A percentile compares a stretch with the other conserved stretches of the same genome.
These are phyloP conservation scores for Simalia tracyae DNA, from an alignment of 2,797 vertebrate species.

Conservation along the genomic window DNA sequence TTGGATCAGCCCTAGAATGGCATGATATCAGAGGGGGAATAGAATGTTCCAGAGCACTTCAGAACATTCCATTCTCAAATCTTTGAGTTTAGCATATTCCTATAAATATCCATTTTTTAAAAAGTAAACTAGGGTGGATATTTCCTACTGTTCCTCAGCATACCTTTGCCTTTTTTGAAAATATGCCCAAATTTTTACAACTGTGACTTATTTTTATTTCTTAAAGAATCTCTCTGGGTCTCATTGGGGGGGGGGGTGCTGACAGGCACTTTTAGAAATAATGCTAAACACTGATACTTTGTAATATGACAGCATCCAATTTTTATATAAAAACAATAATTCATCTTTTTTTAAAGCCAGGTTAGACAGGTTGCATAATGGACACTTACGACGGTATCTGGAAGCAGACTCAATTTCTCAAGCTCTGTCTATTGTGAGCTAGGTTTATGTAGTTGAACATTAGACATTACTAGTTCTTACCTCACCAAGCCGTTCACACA, in stretches of 20 bases:
- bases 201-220: neutral
- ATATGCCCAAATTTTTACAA: neutral
- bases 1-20: neutral
- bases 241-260: neutral
- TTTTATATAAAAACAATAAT: neutral
- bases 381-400: neutral
- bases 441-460: neutral
- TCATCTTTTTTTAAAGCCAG: neutral
- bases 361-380: neutral
- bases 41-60: neutral
- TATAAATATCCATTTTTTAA: neutral
- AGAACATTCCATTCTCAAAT: neutral
- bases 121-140: neutral
- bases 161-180: neutral
- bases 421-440: neutral
- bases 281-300: neutral
- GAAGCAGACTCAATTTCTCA: neutral
- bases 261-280: neutral
- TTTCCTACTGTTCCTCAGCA: neutral
- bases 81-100: neutral
- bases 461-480: conserved; percentile 64
- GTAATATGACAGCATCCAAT: neutral
- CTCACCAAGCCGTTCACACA: conserved; percentile 87
- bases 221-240: neutral
- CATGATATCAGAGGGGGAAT: neutral